phyloP scores from a whole-genome alignment of 2,113 vertebrate genomes.

The Baryphthengus martii region DNA sequence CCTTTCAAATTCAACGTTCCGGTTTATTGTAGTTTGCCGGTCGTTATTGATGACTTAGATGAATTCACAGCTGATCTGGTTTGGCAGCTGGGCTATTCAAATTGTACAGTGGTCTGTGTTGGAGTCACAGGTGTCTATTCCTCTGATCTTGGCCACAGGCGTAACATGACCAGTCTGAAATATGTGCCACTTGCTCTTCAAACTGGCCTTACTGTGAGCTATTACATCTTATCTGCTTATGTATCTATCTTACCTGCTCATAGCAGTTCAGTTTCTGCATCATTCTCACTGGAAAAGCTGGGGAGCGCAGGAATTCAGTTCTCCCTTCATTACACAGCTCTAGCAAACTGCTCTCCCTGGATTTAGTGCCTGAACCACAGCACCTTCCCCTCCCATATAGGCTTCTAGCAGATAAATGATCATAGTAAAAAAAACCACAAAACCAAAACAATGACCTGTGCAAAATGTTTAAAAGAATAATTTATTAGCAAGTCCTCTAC shows the following conservation, averaged over 20 bases:
- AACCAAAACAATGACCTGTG: background rate
- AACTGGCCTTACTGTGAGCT: background rate
- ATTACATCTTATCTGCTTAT: background rate
- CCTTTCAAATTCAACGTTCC: background rate
- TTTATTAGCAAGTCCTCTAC: slow-evolving; percentile 2
- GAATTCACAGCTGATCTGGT: background rate
- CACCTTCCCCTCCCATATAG: background rate
- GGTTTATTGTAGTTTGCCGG: background rate
- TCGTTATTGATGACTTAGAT: background rate
- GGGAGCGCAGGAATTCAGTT: background rate
- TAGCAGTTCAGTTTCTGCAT: background rate
- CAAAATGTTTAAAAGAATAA: background rate
- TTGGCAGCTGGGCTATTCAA: background rate
- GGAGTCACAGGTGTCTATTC: background rate
- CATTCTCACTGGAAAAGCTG: background rate
- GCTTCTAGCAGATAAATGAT: background rate
- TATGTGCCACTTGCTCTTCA: background rate
- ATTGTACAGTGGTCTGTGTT: background rate
- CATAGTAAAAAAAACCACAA: background rate
- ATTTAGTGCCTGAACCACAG: background rate
- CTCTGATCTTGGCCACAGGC: background rate
- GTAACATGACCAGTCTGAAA: background rate
- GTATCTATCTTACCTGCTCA: background rate
- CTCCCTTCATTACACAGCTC: background rate
- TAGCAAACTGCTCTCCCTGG: background rate